Conservation (phyloP, 2,797 vertebrate genomes). For the Mus spretus region DNA sequence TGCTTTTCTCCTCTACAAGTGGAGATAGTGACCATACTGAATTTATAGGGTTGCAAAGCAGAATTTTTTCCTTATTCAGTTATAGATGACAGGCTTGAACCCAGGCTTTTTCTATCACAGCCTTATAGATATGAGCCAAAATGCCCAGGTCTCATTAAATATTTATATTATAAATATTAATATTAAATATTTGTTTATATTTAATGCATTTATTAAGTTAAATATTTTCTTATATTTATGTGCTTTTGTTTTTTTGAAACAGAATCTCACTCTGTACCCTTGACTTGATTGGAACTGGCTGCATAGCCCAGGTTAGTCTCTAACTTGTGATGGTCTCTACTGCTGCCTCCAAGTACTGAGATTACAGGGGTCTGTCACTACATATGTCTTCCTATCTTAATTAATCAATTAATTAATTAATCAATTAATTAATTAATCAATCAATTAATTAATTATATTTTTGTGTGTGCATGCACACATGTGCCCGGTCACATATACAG, state of each 20-base stretch:
- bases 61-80: neutral
- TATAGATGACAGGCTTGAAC: neutral
- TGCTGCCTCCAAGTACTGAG: neutral
- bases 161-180: too few species aligned
- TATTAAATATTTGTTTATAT: neutral
- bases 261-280: neutral
- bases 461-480: too few species aligned
- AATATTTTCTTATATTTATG: neutral
- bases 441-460: neutral
- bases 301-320: neutral
- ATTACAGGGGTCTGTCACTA: neutral
- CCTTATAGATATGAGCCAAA: neutral
- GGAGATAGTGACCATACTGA: fast-evolving
- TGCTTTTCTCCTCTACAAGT: neutral
- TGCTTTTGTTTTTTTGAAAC: neutral
- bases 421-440: neutral
- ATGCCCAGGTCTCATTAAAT: neutral
- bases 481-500: neutral
- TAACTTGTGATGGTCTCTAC: neutral
- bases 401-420: neutral
- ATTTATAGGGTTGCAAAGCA: neutral
- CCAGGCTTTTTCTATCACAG: neutral
- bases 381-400: neutral
- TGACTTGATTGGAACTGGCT: neutral
- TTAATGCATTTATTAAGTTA: neutral